phyloP scores from a whole-genome alignment of 2,888 invertebrate genomes.

The Epicampocera succincta region DNA sequence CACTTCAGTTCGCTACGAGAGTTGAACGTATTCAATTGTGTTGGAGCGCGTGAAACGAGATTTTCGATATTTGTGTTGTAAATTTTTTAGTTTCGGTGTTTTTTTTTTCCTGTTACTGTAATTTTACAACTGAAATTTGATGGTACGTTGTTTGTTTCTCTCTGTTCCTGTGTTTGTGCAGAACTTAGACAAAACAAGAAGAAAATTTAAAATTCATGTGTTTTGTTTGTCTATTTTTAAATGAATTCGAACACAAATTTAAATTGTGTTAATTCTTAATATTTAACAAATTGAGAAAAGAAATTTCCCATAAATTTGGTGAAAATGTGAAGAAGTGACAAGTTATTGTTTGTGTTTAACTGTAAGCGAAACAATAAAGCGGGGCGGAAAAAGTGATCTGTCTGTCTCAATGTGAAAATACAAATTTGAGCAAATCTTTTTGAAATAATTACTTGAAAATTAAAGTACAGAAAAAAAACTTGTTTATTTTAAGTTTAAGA shows the following conservation, averaged over 20 bases:
- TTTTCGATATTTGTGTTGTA: slow-evolving; percentile 27
- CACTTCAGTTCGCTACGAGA: slow-evolving; percentile 77
- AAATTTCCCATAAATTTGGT: slow-evolving; percentile 27
- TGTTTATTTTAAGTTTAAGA: slow-evolving; percentile 13
- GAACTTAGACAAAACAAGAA: neutral
- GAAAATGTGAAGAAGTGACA: slow-evolving; percentile 59
- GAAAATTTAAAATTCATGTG: slow-evolving; percentile 23
- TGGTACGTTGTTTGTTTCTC: slow-evolving; percentile 3
- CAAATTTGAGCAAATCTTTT: slow-evolving; percentile 13
- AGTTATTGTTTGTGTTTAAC: neutral
- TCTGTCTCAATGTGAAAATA: too few relatives aligned
- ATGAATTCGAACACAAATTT: slow-evolving; percentile 14
- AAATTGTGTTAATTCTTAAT: neutral
- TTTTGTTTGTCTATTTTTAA: slow-evolving; percentile 12
- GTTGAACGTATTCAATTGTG: slow-evolving; percentile 76
- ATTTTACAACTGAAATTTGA: slow-evolving; percentile 47
- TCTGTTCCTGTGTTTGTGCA: neutral
- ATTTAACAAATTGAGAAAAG: slow-evolving; percentile 6
- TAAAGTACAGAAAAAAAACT: slow-evolving; percentile 22
- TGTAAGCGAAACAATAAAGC: neutral
- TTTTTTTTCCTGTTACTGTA: neutral
- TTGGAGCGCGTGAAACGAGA: slow-evolving; percentile 64
- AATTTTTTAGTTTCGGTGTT: slow-evolving; percentile 42
- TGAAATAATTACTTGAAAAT: slow-evolving; percentile 5
- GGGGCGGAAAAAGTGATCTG: slow-evolving; percentile 12